Conservation (phyloP, 2,113 vertebrate species). For the Condylura cristata region DNA sequence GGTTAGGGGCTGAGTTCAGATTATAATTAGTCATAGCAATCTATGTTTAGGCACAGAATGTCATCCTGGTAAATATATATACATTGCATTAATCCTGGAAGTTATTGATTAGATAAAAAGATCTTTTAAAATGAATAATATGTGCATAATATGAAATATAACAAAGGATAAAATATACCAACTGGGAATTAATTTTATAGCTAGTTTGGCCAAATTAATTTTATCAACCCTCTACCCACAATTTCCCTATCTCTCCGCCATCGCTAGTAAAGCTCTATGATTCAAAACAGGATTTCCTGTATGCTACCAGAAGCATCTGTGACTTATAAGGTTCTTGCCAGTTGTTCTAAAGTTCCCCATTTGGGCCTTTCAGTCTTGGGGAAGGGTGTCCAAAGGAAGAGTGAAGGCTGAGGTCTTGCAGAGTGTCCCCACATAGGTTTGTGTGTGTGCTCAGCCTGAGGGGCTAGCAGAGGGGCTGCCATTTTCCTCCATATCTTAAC, state of each 20-base stretch:
- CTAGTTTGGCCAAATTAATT: neutral
- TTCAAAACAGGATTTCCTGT: conserved; percentile 55
- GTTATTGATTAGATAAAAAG: neutral
- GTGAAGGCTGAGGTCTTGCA: neutral
- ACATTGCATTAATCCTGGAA: neutral
- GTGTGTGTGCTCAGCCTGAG: no score
- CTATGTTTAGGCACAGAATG: neutral
- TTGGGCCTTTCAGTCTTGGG: conserved; percentile 23
- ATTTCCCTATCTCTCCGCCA: neutral
- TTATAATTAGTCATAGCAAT: neutral
- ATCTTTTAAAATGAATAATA: neutral
- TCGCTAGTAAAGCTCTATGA: neutral
- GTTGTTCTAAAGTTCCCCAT: conserved; percentile 25
- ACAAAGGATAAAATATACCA: neutral
- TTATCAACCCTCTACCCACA: neutral
- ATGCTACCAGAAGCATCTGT: neutral
- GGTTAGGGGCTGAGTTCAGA: neutral
- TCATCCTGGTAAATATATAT: neutral
- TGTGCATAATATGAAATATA: neutral
- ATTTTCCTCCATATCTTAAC: neutral
- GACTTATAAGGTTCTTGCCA: neutral
- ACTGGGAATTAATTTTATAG: neutral
- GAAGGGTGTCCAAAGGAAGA: neutral
- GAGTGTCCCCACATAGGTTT: fast-evolving
- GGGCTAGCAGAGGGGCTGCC: neutral